phyloP scores from a whole-genome alignment of 1,140 invertebrate genomes.

The Octopus bimaculoides region DNA sequence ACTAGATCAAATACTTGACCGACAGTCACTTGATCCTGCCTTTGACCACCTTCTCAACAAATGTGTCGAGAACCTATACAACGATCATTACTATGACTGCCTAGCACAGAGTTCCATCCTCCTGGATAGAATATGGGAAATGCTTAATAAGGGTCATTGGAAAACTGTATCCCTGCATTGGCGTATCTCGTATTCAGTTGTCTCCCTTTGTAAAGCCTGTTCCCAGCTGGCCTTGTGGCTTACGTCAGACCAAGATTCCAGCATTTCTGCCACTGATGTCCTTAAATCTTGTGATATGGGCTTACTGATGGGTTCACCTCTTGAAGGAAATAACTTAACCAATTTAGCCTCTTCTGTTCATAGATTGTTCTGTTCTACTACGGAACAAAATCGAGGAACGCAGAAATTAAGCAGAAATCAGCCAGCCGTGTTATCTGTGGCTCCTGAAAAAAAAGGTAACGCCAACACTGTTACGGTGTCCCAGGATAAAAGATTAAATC shows the following conservation, averaged over 20 bases:
- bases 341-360: slow-evolving; percentile 39
- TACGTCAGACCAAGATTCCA: slow-evolving; percentile 17
- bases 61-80: slow-evolving; percentile 16
- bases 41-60: neutral
- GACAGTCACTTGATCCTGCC: neutral
- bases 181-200: slow-evolving; percentile 58
- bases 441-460: too few relatives aligned
- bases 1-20: neutral
- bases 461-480: too few relatives aligned
- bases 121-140: slow-evolving; percentile 75
- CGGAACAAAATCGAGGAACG: neutral
- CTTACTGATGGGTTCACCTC: slow-evolving; percentile 74
- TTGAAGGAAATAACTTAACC: slow-evolving; percentile 56
- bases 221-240: slow-evolving; percentile 30
- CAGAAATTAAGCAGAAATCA: too few relatives aligned
- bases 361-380: neutral
- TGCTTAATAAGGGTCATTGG: slow-evolving; percentile 82
- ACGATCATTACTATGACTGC: slow-evolving; percentile 20
- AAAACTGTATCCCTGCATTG: slow-evolving; percentile 68
- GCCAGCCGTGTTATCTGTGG: too few relatives aligned
- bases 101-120: slow-evolving; percentile 48
- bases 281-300: slow-evolving; percentile 78
- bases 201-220: slow-evolving; percentile 61
- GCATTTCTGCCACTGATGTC: slow-evolving; percentile 55
- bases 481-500: too few relatives aligned